Evolutionary conservation across 1,140 invertebrate species (phyloP).

Genomic region (Neodiprion fabricii): DNA sequence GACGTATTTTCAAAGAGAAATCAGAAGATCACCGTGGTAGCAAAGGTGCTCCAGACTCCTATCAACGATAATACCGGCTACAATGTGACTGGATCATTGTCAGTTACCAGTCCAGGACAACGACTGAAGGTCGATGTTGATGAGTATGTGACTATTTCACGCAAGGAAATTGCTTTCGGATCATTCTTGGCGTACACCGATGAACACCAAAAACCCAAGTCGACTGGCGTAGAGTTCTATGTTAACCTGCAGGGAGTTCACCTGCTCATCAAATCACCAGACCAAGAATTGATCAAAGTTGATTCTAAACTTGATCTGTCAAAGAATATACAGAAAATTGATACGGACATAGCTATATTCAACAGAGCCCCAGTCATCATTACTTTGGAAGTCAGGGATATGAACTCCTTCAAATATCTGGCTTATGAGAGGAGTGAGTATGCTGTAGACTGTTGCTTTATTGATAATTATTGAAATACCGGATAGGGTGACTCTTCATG

Average conservation of each 20-base stretch:
- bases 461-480: conserved; percentile 7
- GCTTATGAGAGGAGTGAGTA: conserved; percentile 61
- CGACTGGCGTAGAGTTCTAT: conserved; percentile 50
- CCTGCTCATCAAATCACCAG: conserved; percentile 58
- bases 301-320: conserved; percentile 56
- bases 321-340: conserved; percentile 60
- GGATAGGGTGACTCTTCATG: background rate
- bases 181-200: conserved; percentile 52
- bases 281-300: conserved; percentile 63
- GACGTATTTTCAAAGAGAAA: conserved; percentile 70
- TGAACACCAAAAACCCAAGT: conserved; percentile 50
- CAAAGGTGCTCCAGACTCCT: conserved; percentile 40
- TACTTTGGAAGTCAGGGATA: conserved; percentile 63
- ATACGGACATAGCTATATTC: conserved; percentile 59
- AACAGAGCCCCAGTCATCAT: conserved; percentile 58
- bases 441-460: background rate
- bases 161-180: conserved; percentile 46
- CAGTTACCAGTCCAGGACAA: conserved; percentile 57
- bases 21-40: conserved; percentile 64
- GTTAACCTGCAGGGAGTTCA: conserved; percentile 54
- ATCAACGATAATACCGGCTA: conserved; percentile 43
- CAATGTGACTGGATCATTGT: conserved; percentile 50
- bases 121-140: conserved; percentile 56
- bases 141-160: conserved; percentile 42
- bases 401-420: conserved; percentile 64